Conservation (phyloP, 2,797 vertebrate genomes). For the Channa striata region DNA sequence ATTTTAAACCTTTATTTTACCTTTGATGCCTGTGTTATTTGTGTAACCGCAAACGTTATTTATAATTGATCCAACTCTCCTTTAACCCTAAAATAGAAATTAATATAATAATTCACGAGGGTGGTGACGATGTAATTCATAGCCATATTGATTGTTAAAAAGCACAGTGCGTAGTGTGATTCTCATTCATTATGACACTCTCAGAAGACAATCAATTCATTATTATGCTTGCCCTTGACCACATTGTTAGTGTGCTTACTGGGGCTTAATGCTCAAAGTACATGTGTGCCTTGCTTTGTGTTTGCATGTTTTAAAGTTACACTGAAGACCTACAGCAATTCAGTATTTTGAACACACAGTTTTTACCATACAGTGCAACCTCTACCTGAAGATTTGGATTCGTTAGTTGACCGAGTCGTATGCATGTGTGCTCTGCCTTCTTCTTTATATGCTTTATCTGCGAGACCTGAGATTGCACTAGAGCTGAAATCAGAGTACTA, state of each 20-base stretch:
- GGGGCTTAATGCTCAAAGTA: slow-evolving; percentile 59
- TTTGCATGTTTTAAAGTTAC: slow-evolving; percentile 53
- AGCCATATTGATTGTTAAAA: slow-evolving; percentile 78
- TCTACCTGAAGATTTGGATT: slow-evolving; percentile 28
- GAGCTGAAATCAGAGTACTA: slow-evolving; percentile 67
- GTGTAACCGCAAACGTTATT: slow-evolving; percentile 43
- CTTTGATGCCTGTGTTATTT: slow-evolving; percentile 41
- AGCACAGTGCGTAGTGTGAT: slow-evolving; percentile 69
- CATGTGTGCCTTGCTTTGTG: slow-evolving; percentile 31
- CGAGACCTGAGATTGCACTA: slow-evolving; percentile 50
- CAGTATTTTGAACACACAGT: not conserved
- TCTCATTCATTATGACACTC: slow-evolving; percentile 81
- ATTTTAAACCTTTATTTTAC: slow-evolving; percentile 31
- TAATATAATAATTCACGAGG: slow-evolving; percentile 74
- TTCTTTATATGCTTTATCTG: slow-evolving; percentile 50
- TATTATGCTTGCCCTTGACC: slow-evolving; percentile 76
- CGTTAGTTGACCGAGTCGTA: slow-evolving; percentile 37
- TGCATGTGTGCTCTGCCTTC: slow-evolving; percentile 1
- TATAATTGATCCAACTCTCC: slow-evolving; percentile 63
- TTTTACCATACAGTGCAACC: slow-evolving; percentile 24
- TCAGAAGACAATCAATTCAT: slow-evolving; percentile 79
- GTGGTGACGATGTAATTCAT: slow-evolving; percentile 61
- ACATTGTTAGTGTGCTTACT: slow-evolving; percentile 71
- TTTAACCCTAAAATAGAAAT: slow-evolving; percentile 69
- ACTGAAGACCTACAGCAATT: slow-evolving; percentile 9